These are phyloP conservation scores for Eptatretus burgeri DNA, from an alignment of 2,113 vertebrate genomes.

Conservation along the genomic window DNA sequence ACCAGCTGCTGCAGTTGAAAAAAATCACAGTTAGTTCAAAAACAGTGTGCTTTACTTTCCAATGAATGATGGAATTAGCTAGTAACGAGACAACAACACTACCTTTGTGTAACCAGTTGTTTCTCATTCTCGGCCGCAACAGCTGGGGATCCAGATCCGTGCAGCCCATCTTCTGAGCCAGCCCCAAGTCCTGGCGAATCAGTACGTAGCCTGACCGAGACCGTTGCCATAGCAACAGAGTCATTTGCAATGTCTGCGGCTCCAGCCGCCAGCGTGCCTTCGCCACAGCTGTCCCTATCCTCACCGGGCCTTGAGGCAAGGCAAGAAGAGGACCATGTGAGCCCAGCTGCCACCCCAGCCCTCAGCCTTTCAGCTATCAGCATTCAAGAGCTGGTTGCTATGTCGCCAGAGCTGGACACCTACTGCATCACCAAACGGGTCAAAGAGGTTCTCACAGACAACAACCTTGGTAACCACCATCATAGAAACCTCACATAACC, in stretches of 20 bases:
- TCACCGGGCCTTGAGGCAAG: constrained; percentile 13
- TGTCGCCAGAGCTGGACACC: constrained; percentile 77
- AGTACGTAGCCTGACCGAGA: constrained; percentile 46
- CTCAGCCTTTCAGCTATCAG: constrained; percentile 35
- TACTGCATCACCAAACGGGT: constrained; percentile 89
- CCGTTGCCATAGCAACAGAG: constrained; percentile 30
- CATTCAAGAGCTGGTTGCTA: constrained; percentile 85
- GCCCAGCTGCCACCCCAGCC: constrained; percentile 24
- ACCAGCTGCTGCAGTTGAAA: too few species aligned
- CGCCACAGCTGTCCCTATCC: constrained; percentile 19
- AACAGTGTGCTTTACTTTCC: too few species aligned
- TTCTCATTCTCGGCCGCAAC: too few species aligned
- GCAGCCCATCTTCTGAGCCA: constrained; percentile 39
- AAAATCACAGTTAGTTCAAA: too few species aligned
- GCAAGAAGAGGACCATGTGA: neutral
- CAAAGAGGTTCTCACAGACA: constrained; percentile 92
- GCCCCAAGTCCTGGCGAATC: constrained; percentile 68
- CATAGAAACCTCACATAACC: too few species aligned
- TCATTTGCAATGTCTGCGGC: constrained; percentile 14
- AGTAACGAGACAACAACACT: too few species aligned
- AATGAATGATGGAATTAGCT: too few species aligned
- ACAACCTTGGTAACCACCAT: constrained; percentile 46
- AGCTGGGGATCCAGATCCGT: constrained; percentile 16
- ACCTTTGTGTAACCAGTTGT: too few species aligned
- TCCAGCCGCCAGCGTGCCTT: constrained; percentile 14